Base-by-base conservation (phyloP, 2,888 invertebrate species). In the Panorpa germanica region DNA sequence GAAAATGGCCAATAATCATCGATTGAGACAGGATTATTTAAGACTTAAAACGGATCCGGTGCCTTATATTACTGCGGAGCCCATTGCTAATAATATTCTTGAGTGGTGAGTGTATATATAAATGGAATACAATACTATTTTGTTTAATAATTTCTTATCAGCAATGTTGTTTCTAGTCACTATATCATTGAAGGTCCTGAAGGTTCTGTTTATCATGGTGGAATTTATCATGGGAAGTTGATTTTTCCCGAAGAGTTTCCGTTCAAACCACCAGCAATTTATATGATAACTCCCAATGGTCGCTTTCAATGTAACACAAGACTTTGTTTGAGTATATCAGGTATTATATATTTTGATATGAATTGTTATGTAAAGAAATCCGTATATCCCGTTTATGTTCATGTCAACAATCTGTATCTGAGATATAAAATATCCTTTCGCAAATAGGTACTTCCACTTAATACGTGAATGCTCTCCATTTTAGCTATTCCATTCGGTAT, bases 101-200 rank as follows among this genome's bases (percentile, higher is more conserved):
- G 88, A 90, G 65, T 93, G 93, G 90, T 74, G 56, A 53, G 35
- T 32, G 6, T 29, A n/a, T 25, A 21, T 28, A 23, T 24, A 18
- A 17, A n/a, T n/a, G 20, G 16, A 22, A 23, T 10, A 7, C 5
- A 16, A 21, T 16, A 9, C 10, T 4, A 23, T 10, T 15, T 9
- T 11, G 14, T 26, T 16, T 25, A 14, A 31, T 31, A 8, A 11
- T 14, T 25, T n/a, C 9, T 3, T 29, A 26, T n/a, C 31, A 19
- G 6, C 2, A 3, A 28, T 13, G 19, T 12, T 27, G 13, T 25
- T n/a, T 11, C 24, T 30, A 12, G 17, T 30, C 12, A 33, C 18
- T 93, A 91, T 51, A 81, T 90, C 20, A 85, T 93, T 2, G 70
- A 69, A 51, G 93, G 91, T 6, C 91, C 91, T 28, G 86, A 86